phyloP scores from a whole-genome alignment of 2,888 invertebrate species.

The Eugnorisma glareosa region DNA sequence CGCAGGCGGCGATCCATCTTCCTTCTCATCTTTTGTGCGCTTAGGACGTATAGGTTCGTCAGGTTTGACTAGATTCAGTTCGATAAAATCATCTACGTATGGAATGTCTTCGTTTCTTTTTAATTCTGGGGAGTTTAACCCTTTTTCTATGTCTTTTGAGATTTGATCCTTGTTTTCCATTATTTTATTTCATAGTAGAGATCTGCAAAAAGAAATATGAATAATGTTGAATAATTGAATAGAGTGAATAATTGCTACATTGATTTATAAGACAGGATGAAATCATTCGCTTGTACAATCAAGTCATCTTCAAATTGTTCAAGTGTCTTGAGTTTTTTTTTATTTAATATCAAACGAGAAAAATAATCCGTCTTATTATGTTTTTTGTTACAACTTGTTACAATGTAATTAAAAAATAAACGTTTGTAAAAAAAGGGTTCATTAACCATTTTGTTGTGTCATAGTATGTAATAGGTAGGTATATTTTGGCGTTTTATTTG shows the following conservation, averaged over 20 bases:
- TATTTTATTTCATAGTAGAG: constrained; percentile 80
- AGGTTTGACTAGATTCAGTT: constrained; percentile 73
- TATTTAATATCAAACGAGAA: constrained; percentile 17
- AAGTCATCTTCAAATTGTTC: constrained; percentile 18
- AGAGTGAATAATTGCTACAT: constrained; percentile 13
- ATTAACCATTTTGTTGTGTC: constrained; percentile 40
- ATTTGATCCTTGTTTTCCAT: constrained; percentile 75
- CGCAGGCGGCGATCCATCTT: constrained; percentile 54
- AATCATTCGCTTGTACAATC: constrained; percentile 33
- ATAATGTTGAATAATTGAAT: constrained; percentile 29
- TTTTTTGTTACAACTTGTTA: constrained; percentile 40
- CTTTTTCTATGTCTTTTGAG: constrained; percentile 77
- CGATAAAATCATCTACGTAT: constrained; percentile 80
- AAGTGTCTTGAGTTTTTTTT: constrained; percentile 30
- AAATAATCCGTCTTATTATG: constrained; percentile 11
- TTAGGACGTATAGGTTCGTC: constrained; percentile 76
- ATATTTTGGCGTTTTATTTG: background rate
- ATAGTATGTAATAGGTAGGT: constrained; percentile 2
- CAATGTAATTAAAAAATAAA: constrained; percentile 21
- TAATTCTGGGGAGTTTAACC: constrained; percentile 85
- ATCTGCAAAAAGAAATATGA: constrained; percentile 73
- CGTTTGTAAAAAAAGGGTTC: constrained; percentile 49
- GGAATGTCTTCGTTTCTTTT: constrained; percentile 74
- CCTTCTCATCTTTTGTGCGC: constrained; percentile 73
- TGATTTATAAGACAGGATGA: constrained; percentile 24